These are phyloP conservation scores for Apogon hyalosoma DNA, from an alignment of 2,797 vertebrate species.

Conservation along the genomic window DNA sequence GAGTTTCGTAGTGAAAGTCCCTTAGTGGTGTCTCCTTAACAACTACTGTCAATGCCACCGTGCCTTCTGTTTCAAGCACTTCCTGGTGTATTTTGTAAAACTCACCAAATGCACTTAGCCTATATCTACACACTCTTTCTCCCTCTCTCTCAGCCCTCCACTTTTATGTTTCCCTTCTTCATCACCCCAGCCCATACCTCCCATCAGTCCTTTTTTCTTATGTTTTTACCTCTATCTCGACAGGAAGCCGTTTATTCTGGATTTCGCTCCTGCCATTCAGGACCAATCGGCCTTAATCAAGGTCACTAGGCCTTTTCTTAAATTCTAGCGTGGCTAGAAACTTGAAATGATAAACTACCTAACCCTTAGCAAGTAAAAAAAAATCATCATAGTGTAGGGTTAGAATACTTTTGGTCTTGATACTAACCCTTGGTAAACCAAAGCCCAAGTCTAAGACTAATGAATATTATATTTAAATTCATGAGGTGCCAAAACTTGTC, in stretches of 20 bases:
- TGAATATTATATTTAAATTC: slow-evolving; percentile 61
- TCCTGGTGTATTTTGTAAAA: slow-evolving; percentile 88
- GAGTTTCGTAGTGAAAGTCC: slow-evolving; percentile 79
- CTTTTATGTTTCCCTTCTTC: slow-evolving; percentile 6
- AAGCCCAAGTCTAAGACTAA: slow-evolving; percentile 71
- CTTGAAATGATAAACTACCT: slow-evolving; percentile 51
- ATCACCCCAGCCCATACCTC: slow-evolving; percentile 37
- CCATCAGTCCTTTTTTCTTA: slow-evolving; percentile 15
- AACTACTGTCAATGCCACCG: slow-evolving; percentile 86
- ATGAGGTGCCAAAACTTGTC: slow-evolving; percentile 79
- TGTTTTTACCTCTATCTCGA: slow-evolving; percentile 36
- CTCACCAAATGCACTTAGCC: slow-evolving; percentile 88
- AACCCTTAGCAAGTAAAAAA: slow-evolving; percentile 43
- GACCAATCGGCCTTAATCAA: slow-evolving; percentile 62
- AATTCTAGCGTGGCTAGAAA: slow-evolving; percentile 59
- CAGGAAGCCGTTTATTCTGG: slow-evolving; percentile 18
- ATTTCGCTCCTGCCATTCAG: slow-evolving; percentile 34
- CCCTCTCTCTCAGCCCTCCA: slow-evolving; percentile 20
- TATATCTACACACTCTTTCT: slow-evolving; percentile 62
- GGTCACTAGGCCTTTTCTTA: slow-evolving; percentile 57
- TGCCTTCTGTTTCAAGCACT: slow-evolving; percentile 90
- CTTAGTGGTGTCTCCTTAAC: slow-evolving; percentile 84
- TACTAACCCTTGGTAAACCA: slow-evolving; percentile 76
- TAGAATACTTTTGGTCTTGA: slow-evolving; percentile 37
- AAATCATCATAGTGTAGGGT: slow-evolving; percentile 44